phyloP scores from a whole-genome alignment of 1,140 invertebrate genomes.

The Ylistrum balloti region DNA sequence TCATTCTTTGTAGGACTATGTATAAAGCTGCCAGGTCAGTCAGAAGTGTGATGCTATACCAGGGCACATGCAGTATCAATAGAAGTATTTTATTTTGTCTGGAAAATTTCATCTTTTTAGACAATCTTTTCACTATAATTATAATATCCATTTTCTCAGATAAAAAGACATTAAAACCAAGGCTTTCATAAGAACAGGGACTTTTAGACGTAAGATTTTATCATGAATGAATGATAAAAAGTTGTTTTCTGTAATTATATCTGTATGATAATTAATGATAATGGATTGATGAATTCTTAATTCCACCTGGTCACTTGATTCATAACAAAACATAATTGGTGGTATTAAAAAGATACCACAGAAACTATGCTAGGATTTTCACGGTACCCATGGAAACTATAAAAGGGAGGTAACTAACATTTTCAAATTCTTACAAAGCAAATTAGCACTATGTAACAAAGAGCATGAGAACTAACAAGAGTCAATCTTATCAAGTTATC shows the following conservation, averaged over 20 bases:
- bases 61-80: background rate
- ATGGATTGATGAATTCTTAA: background rate
- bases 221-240: background rate
- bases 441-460: conserved; percentile 25
- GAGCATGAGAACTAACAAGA: conserved; percentile 9
- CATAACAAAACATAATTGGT: background rate
- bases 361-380: conserved; percentile 12
- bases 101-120: background rate
- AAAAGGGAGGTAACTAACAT: background rate
- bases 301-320: conserved; percentile 2
- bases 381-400: conserved; percentile 1
- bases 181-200: background rate
- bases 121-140: background rate
- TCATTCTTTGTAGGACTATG: background rate
- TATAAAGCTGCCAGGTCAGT: background rate
- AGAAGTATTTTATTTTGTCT: background rate
- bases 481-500: background rate
- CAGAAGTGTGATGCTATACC: background rate
- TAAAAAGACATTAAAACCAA: background rate
- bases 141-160: background rate
- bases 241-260: background rate
- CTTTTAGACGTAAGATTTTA: background rate
- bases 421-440: conserved; percentile 6
- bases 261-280: background rate
- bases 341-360: background rate